Evolutionary conservation across 2,797 vertebrate species (phyloP).

Genomic region (Tangara arthus): DNA sequence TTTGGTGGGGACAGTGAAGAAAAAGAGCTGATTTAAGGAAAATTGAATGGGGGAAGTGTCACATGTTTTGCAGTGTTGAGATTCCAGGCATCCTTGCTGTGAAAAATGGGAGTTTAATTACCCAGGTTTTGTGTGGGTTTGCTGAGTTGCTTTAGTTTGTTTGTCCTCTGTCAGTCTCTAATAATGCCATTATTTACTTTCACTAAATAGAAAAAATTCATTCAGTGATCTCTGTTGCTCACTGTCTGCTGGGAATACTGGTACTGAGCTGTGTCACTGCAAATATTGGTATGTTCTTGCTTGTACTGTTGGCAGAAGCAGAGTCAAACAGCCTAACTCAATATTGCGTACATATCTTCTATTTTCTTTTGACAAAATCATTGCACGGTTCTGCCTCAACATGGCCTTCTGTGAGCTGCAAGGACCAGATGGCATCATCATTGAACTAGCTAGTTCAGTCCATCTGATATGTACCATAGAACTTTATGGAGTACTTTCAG

Average conservation of each 20-base stretch:
- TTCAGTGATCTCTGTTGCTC: not conserved
- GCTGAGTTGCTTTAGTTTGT: slow-evolving; percentile 20
- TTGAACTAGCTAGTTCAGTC: not conserved
- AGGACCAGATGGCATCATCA: not conserved
- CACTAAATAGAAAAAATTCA: not conserved
- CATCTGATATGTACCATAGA: fast-evolving
- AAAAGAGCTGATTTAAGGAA: slow-evolving; percentile 14
- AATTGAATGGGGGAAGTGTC: not conserved
- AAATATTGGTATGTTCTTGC: not conserved
- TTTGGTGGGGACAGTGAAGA: not conserved
- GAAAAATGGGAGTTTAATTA: slow-evolving; percentile 22
- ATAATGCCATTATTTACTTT: slow-evolving; percentile 1
- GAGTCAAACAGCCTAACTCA: not conserved
- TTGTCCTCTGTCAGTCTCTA: slow-evolving; percentile 1
- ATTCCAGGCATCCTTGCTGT: slow-evolving; percentile 13
- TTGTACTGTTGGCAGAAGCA: not conserved
- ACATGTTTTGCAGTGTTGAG: not conserved
- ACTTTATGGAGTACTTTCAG: fast-evolving
- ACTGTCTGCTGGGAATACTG: not conserved
- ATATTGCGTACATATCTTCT: not conserved
- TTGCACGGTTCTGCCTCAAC: fast-evolving
- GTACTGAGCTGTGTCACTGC: not conserved
- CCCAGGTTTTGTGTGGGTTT: slow-evolving; percentile 18
- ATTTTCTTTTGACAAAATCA: not conserved
- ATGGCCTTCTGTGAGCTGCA: not conserved